Percentiles rank a stretch among this genome's conserved stretches.
These are phyloP conservation scores for Salvelinus fontinalis DNA, from an alignment of 2,113 vertebrate genomes.

Conservation along the genomic window DNA sequence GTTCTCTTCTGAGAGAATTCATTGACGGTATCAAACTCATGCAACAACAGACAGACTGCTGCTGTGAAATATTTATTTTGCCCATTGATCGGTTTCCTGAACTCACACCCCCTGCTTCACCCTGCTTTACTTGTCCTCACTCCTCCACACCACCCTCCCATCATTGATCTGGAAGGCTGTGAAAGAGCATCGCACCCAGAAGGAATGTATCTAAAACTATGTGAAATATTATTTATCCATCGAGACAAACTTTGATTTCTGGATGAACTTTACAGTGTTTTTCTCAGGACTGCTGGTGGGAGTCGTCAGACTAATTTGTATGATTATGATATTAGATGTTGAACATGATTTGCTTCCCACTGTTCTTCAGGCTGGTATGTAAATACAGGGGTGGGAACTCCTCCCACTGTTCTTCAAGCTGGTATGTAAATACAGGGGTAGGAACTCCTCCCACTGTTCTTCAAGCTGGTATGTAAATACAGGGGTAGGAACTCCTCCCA, in stretches of 20 bases:
- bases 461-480: neutral
- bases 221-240: conserved; percentile 35
- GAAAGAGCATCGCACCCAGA: too few relatives aligned
- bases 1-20: neutral
- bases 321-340: conserved; percentile 33
- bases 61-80: conserved; percentile 61
- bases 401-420: too few relatives aligned
- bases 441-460: too few relatives aligned
- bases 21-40: conserved; percentile 4
- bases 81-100: conserved; percentile 49
- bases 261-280: too few relatives aligned
- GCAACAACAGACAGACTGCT: conserved; percentile 19
- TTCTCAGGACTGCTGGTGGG: conserved; percentile 34
- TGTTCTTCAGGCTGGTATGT: too few relatives aligned
- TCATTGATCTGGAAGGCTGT: too few relatives aligned
- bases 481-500: conserved; percentile 33
- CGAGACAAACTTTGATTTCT: too few relatives aligned
- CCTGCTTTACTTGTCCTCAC: neutral
- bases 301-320: conserved; percentile 62
- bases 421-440: too few relatives aligned
- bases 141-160: too few relatives aligned
- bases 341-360: too few relatives aligned
- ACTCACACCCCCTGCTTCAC: conserved; percentile 22
- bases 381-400: too few relatives aligned
- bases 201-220: conserved; percentile 1